Conservation (phyloP, 2,113 vertebrate genomes). For the Malurus elegans region DNA sequence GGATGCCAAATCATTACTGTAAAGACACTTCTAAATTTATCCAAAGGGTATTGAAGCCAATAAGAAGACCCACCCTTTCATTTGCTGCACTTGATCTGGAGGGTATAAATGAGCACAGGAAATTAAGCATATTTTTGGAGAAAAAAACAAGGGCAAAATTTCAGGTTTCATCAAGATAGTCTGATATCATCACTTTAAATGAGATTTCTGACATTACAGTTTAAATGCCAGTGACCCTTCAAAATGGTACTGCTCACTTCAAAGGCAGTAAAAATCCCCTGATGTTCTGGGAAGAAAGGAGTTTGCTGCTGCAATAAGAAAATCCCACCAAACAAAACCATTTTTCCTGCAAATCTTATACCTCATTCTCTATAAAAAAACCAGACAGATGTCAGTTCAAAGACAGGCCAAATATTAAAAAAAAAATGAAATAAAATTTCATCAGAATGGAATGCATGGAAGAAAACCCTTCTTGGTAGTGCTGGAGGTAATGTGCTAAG, state of each 20-base stretch:
- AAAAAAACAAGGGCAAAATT: neutral
- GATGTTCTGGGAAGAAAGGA: neutral
- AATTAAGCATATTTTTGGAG: neutral
- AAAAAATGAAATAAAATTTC: neutral
- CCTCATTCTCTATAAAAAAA: neutral
- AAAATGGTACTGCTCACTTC: neutral
- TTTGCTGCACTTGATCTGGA: neutral
- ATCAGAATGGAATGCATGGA: neutral
- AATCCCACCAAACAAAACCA: neutral
- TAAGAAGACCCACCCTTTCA: neutral
- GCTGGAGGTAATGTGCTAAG: neutral
- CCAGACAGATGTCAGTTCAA: neutral
- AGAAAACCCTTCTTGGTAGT: neutral
- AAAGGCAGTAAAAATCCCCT: rapidly evolving
- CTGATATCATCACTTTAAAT: neutral
- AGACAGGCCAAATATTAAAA: neutral
- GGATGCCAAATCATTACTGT: neutral
- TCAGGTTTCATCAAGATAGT: neutral
- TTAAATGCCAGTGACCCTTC: neutral
- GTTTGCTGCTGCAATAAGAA: neutral
- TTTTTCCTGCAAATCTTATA: neutral
- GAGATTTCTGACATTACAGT: neutral
- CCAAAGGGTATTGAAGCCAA: neutral
- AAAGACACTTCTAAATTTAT: neutral
- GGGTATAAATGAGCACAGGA: neutral